phyloP scores from a whole-genome alignment of 1,140 invertebrate genomes.

The Leguminivora glycinivorella region DNA sequence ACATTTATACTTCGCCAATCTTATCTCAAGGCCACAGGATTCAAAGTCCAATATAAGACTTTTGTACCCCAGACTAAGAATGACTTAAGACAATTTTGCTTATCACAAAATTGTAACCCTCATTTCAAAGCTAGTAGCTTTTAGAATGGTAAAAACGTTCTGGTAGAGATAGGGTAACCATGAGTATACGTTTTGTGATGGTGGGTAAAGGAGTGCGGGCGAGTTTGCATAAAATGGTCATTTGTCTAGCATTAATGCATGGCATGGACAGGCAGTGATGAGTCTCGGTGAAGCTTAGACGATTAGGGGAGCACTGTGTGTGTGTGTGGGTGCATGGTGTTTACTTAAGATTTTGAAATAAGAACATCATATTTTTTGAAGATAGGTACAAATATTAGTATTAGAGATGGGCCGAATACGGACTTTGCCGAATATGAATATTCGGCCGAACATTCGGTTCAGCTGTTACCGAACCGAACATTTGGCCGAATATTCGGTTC shows the following conservation, averaged over 20 bases:
- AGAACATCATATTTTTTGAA: background rate
- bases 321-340: background rate
- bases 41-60: background rate
- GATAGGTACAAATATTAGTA: background rate
- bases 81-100: background rate
- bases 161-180: background rate
- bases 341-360: background rate
- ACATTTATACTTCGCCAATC: background rate
- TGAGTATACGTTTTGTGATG: background rate
- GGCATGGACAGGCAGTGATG: slow-evolving; percentile 49
- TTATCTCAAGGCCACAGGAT: background rate
- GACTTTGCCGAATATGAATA: too few relatives aligned
- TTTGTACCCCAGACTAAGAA: background rate
- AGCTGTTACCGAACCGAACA: too few relatives aligned
- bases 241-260: slow-evolving; percentile 66
- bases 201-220: slow-evolving; percentile 45
- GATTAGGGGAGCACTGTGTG: slow-evolving; percentile 7
- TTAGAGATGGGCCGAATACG: too few relatives aligned
- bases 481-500: too few relatives aligned
- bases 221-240: slow-evolving; percentile 67
- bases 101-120: background rate
- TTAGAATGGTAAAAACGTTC: background rate
- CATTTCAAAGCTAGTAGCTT: background rate
- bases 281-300: slow-evolving; percentile 7
- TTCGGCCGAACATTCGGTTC: too few relatives aligned